Evolutionary conservation across 2,797 vertebrate species (phyloP).

Genomic region (Adrianichthys oophorus): DNA sequence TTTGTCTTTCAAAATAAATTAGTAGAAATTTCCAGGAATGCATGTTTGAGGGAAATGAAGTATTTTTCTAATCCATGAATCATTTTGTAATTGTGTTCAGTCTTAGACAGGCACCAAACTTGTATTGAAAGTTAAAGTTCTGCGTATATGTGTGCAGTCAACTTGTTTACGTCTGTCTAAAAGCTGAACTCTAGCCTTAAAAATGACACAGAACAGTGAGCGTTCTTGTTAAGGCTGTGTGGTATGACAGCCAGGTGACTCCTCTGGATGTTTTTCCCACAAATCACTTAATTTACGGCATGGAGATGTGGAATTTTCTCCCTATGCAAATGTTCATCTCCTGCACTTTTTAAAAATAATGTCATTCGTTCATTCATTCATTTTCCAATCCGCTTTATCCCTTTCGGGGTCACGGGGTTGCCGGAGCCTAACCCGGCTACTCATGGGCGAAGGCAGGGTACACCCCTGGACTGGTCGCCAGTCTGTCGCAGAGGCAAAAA

Average conservation of each 20-base stretch:
- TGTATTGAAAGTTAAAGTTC: background rate
- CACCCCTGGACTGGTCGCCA: too few species aligned
- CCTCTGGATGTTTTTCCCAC: background rate
- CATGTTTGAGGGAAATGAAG: too few species aligned
- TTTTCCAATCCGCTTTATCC: too few species aligned
- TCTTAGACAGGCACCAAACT: slow-evolving; percentile 3
- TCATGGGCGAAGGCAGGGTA: too few species aligned
- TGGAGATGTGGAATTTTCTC: slow-evolving; percentile 7
- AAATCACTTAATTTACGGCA: slow-evolving; percentile 11
- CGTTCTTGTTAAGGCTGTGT: slow-evolving; percentile 40
- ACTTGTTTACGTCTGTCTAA: slow-evolving; percentile 24
- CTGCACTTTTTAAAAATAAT: too few species aligned
- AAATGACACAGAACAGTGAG: slow-evolving; percentile 35
- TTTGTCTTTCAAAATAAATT: too few species aligned
- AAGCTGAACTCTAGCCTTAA: slow-evolving; percentile 23
- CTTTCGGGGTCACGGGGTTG: too few species aligned
- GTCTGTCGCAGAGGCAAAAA: too few species aligned
- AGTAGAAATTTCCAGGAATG: too few species aligned
- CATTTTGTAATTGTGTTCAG: background rate
- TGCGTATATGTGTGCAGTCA: slow-evolving; percentile 13
- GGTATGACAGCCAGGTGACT: slow-evolving; percentile 41
- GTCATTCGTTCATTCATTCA: too few species aligned
- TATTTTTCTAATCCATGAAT: too few species aligned
- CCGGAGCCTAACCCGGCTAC: too few species aligned
- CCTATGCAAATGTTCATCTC: background rate